Evolutionary conservation across 1,140 invertebrate genomes (phyloP).

Genomic region (Drosophila saltans): DNA sequence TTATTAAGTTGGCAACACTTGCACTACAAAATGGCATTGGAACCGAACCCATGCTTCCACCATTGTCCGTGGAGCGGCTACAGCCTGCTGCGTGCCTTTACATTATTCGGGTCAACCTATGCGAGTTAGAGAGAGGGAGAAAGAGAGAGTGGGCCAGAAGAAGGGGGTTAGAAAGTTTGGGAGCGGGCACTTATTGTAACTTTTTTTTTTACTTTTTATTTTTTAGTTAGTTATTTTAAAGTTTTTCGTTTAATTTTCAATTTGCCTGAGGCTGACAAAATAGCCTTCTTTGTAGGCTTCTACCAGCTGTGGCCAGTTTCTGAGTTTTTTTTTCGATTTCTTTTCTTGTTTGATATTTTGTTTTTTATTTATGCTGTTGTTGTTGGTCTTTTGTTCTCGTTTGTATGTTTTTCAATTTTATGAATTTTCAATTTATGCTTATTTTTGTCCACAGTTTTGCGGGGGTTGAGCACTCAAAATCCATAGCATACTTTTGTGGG

Average conservation of each 20-base stretch:
- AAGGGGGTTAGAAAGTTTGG: conserved; percentile 15
- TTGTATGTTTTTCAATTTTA: conserved; percentile 38
- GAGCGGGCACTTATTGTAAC: conserved; percentile 39
- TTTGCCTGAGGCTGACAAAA: conserved; percentile 70
- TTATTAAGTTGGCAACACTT: conserved; percentile 80
- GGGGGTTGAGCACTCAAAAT: conserved; percentile 26
- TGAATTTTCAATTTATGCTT: conserved; percentile 57
- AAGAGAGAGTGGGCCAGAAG: background rate
- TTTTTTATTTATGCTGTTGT: conserved; percentile 42
- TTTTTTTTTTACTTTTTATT: conserved; percentile 29
- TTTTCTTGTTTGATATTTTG: conserved; percentile 45
- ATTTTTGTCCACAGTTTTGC: conserved; percentile 38
- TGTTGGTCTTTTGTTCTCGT: conserved; percentile 45
- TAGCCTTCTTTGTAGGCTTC: conserved; percentile 48
- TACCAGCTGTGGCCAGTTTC: conserved; percentile 60
- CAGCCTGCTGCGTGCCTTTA: conserved; percentile 35
- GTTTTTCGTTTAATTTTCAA: conserved; percentile 81
- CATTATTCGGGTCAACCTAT: conserved; percentile 41
- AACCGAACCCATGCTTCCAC: conserved; percentile 39
- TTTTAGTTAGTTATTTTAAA: conserved; percentile 77
- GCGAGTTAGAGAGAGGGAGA: background rate
- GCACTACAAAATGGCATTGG: conserved; percentile 41
- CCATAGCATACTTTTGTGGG: conserved; percentile 46
- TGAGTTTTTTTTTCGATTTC: conserved; percentile 11
- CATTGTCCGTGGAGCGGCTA: conserved; percentile 21